Conservation (phyloP, 2,888 invertebrate species). For the Papilio demoleus region DNA sequence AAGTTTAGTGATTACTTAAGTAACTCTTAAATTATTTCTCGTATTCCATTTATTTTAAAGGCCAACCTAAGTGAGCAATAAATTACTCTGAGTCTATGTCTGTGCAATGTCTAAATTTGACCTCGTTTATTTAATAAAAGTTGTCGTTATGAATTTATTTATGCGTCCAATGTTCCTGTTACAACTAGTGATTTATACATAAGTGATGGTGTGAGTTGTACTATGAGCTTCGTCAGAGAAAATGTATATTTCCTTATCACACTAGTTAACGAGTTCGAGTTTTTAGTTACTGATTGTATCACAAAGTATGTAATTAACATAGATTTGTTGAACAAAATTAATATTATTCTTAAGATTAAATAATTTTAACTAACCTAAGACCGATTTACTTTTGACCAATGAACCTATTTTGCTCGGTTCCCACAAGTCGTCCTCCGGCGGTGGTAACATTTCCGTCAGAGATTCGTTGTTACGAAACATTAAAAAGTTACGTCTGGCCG, state of each 20-base stretch:
- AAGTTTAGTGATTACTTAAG: too few species aligned
- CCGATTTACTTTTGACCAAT: slow-evolving; percentile 50
- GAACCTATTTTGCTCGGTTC: slow-evolving; percentile 42
- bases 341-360: neutral
- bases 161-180: neutral
- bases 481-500: slow-evolving; percentile 65
- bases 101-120: neutral
- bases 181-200: neutral
- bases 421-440: slow-evolving; percentile 65
- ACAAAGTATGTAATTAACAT: neutral
- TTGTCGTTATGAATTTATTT: neutral
- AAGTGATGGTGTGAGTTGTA: neutral
- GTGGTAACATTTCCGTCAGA: slow-evolving; percentile 64
- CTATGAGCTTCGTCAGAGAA: neutral
- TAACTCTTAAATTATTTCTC: too few species aligned
- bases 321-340: too few species aligned
- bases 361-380: slow-evolving; percentile 47
- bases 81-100: too few species aligned
- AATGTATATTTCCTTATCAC: neutral
- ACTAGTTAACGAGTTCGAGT: neutral
- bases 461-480: slow-evolving; percentile 68
- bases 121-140: slow-evolving; percentile 1
- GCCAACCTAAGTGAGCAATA: too few species aligned
- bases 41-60: too few species aligned
- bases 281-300: neutral